Percentiles rank a stretch among this genome's conserved stretches.
These are phyloP conservation scores for Microctonus brassicae DNA, from an alignment of 2,888 invertebrate species.

Conservation along the genomic window DNA sequence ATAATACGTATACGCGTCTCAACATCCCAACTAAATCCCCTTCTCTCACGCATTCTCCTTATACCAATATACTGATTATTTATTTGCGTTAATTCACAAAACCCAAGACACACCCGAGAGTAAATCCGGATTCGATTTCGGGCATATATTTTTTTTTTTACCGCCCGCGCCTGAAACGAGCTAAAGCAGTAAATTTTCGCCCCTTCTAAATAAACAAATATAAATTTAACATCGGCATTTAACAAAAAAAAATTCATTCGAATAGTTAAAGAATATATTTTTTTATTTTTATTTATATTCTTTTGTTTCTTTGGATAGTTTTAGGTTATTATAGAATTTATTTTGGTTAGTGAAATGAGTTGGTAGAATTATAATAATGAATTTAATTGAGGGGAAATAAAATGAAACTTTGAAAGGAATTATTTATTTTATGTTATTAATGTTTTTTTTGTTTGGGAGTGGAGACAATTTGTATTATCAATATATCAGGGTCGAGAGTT, in stretches of 20 bases:
- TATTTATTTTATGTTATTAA: neutral
- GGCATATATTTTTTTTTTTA: conserved; percentile 49
- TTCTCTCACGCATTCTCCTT: neutral
- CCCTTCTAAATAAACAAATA: conserved; percentile 53
- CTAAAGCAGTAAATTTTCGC: conserved; percentile 61
- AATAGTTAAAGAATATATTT: neutral
- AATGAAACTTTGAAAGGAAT: too few species aligned
- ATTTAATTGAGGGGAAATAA: too few species aligned
- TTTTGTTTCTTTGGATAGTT: too few species aligned
- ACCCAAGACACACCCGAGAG: neutral
- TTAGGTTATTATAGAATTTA: too few species aligned
- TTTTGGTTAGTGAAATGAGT: too few species aligned
- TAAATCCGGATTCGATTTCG: conserved; percentile 52
- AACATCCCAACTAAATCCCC: neutral
- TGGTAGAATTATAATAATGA: neutral
- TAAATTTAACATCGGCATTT: conserved; percentile 61
- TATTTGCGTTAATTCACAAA: conserved; percentile 54
- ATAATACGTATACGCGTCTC: conserved; percentile 6
- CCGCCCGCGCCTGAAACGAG: conserved; percentile 32
- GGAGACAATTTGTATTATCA: neutral
- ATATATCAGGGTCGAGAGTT: neutral
- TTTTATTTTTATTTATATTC: neutral
- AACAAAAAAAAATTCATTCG: conserved; percentile 42
- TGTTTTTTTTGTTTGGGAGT: neutral
- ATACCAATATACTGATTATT: conserved; percentile 49